Evolutionary conservation across 2,888 invertebrate genomes (phyloP).

Genomic region (Pammene fasciana): DNA sequence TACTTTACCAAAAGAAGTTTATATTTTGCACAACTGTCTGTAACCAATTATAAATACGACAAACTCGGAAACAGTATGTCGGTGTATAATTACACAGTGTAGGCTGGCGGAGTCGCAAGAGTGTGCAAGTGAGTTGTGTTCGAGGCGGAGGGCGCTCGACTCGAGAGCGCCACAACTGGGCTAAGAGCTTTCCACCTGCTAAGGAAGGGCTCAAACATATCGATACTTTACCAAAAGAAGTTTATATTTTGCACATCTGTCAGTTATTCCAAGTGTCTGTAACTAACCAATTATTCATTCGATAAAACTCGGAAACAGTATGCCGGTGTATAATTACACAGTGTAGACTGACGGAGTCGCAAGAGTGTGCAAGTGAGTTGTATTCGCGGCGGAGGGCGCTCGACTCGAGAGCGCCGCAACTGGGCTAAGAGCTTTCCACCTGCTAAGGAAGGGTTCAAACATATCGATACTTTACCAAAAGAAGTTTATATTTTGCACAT

Average conservation of each 20-base stretch:
- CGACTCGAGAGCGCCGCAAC: conserved; percentile 52
- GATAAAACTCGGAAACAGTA: no score
- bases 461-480: no score
- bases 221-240: no score
- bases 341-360: conserved; percentile 16
- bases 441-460: conserved; percentile 37
- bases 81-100: conserved; percentile 16
- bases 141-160: conserved; percentile 36
- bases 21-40: no score
- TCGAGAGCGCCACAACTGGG: conserved; percentile 60
- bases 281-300: no score
- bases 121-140: conserved; percentile 36
- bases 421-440: conserved; percentile 72
- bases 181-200: conserved; percentile 67
- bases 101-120: conserved; percentile 22
- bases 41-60: no score
- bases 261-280: no score
- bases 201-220: conserved; percentile 19
- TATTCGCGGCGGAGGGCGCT: conserved; percentile 38
- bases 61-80: no score
- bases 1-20: no score
- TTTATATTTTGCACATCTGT: no score
- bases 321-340: conserved; percentile 9
- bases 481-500: no score
- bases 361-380: conserved; percentile 36